phyloP scores from a whole-genome alignment of 2,113 vertebrate species.

The Edolisoma coerulescens region DNA sequence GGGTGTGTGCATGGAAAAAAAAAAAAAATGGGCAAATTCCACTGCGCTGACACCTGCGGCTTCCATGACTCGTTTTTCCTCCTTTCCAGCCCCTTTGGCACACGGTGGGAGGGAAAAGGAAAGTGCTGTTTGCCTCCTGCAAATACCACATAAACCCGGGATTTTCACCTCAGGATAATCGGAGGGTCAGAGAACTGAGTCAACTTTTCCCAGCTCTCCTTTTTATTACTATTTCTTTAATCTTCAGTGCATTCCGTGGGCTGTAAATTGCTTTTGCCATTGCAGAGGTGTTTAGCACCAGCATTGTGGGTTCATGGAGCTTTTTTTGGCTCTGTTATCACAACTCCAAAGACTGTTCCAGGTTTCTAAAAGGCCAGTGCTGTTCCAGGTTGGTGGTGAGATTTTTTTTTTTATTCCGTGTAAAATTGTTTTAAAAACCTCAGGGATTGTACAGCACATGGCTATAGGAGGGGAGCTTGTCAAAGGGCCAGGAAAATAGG shows the following conservation, averaged over 20 bases:
- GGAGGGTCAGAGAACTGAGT: neutral
- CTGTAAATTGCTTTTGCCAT: neutral
- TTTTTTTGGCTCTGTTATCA: neutral
- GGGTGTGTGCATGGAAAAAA: neutral
- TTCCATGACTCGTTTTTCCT: neutral
- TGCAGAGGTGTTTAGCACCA: neutral
- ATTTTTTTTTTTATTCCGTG: neutral
- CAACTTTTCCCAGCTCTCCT: neutral
- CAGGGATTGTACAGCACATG: too few relatives aligned
- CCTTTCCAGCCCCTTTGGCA: neutral
- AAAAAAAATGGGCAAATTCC: neutral
- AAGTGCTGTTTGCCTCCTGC: neutral
- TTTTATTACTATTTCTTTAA: neutral
- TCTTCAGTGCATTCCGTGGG: accelerated
- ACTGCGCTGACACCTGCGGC: neutral
- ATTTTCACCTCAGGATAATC: neutral
- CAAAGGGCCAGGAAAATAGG: neutral
- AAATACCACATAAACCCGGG: accelerated
- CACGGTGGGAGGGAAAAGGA: accelerated
- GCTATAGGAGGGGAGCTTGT: neutral
- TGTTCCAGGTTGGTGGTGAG: neutral
- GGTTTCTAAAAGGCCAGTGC: neutral
- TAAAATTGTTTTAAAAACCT: neutral
- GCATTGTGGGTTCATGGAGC: accelerated
- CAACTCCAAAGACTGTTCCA: neutral